phyloP scores from a whole-genome alignment of 2,888 invertebrate genomes.

The Trichopria drosophilae region DNA sequence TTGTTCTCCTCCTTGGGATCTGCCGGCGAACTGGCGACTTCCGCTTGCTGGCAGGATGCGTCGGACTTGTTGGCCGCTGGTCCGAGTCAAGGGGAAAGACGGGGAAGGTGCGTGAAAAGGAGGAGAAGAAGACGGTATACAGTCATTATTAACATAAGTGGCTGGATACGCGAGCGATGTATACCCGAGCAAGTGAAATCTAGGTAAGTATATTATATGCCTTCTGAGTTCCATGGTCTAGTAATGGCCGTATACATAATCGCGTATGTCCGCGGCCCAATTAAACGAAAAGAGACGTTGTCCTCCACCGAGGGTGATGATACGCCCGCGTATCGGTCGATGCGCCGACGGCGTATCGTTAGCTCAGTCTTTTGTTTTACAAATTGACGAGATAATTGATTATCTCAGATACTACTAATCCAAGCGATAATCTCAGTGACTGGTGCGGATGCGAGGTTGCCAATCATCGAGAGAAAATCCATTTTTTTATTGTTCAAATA shows the following conservation, averaged over 20 bases:
- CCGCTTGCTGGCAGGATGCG: slow-evolving; percentile 44
- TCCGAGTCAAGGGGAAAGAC: slow-evolving; percentile 40
- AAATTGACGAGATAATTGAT: too few species aligned
- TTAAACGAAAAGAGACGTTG: too few species aligned
- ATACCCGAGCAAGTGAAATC: slow-evolving; percentile 51
- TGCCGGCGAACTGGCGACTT: slow-evolving; percentile 58
- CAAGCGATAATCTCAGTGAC: too few species aligned
- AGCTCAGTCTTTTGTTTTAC: too few species aligned
- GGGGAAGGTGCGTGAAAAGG: slow-evolving; percentile 10
- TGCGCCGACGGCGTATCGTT: too few species aligned
- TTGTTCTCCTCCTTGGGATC: slow-evolving; percentile 38
- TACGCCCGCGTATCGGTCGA: too few species aligned
- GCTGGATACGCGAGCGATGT: slow-evolving; percentile 21
- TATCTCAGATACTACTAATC: too few species aligned
- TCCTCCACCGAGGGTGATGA: too few species aligned
- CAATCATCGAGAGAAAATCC: too few species aligned
- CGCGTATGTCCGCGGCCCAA: slow-evolving; percentile 46
- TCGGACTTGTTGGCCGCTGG: slow-evolving; percentile 57
- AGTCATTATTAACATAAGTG: slow-evolving; percentile 38
- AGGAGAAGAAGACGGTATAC: slow-evolving; percentile 33
- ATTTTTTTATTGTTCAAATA: too few species aligned
- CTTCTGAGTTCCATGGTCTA: slow-evolving; percentile 56
- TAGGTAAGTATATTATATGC: slow-evolving; percentile 59
- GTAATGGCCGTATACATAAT: slow-evolving; percentile 54
- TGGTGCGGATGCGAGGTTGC: too few species aligned